phyloP scores from a whole-genome alignment of 2,113 vertebrate genomes.

The mouse (Mus musculus) region GRCm39 chr4:131894001-131894500 shows the following conservation, averaged over 20 bases:
- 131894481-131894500: background rate
- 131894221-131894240: background rate
- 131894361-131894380: background rate
- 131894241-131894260: background rate
- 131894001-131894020: background rate
- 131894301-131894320: background rate
- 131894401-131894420: background rate
- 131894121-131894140: background rate
- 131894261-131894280: background rate
- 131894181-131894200: background rate
- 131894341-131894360: background rate
- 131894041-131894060: background rate
- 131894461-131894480: constrained; percentile 18
- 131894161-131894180: background rate
- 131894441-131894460: constrained; percentile 8
- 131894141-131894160: background rate
- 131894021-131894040: background rate
- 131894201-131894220: too few species aligned
- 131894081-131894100: too few species aligned
- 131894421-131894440: constrained; percentile 28
- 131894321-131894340: background rate
- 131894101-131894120: too few species aligned
- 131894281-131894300: background rate
- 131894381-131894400: background rate
- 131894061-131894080: background rate